Conservation (phyloP, 1,140 invertebrate species). For the Drosophila kurseongensis region DNA sequence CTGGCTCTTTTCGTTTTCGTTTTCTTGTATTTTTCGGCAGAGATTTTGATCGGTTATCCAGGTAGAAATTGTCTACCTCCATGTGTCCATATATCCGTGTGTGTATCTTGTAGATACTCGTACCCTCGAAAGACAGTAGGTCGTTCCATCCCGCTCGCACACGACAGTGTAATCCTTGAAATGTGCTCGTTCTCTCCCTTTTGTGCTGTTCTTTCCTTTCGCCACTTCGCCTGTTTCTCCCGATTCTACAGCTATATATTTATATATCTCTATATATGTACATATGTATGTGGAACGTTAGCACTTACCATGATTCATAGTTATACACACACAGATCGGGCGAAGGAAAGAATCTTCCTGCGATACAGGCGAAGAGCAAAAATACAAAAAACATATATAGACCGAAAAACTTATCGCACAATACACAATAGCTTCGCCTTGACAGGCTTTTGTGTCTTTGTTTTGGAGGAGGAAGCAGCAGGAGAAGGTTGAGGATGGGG, state of each 20-base stretch:
- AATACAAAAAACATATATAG: constrained; percentile 21
- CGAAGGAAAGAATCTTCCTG: constrained; percentile 28
- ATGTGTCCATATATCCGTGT: constrained; percentile 23
- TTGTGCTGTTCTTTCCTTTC: constrained; percentile 21
- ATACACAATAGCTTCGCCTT: constrained; percentile 41
- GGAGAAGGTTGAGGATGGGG: background rate
- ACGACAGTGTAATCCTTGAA: constrained; percentile 38
- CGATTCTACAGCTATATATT: constrained; percentile 18
- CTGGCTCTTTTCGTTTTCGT: constrained; percentile 32
- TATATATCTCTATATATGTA: constrained; percentile 1
- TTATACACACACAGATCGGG: constrained; percentile 38
- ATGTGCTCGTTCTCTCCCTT: constrained; percentile 32
- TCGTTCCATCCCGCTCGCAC: constrained; percentile 28
- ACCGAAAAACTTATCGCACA: constrained; percentile 14
- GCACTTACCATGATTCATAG: constrained; percentile 79
- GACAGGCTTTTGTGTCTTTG: constrained; percentile 45
- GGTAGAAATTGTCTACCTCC: constrained; percentile 78
- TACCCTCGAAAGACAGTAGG: constrained; percentile 64
- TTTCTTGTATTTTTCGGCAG: constrained; percentile 62
- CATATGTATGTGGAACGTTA: constrained; percentile 35
- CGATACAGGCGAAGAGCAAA: constrained; percentile 2
- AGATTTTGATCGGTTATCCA: constrained; percentile 81
- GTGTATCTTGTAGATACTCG: constrained; percentile 69
- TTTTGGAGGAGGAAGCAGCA: constrained; percentile 2
- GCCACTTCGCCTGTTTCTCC: constrained; percentile 12